Conservation (phyloP, 1,140 invertebrate species). For the Geopemphigus sp. region DNA sequence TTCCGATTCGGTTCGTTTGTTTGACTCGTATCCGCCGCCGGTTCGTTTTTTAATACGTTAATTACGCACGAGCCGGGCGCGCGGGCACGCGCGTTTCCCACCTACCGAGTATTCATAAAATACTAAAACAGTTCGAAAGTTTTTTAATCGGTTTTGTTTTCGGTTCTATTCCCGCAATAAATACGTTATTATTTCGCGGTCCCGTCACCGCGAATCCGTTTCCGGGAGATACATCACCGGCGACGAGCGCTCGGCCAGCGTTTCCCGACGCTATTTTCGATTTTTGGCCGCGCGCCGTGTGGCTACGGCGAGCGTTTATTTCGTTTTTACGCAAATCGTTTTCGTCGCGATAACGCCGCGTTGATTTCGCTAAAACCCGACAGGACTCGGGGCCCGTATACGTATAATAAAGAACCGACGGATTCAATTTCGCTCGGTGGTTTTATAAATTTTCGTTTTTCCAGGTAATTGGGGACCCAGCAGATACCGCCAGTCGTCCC, state of each 20-base stretch:
- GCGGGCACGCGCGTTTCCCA: not conserved
- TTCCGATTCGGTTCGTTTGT: conserved; percentile 17
- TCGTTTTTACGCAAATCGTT: not conserved
- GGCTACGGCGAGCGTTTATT: no score
- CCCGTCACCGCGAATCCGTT: conserved; percentile 1
- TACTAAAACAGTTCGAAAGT: conserved; percentile 25
- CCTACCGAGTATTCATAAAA: conserved; percentile 20
- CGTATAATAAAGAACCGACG: not conserved
- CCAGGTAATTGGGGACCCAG: conserved; percentile 39
- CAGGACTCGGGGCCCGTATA: not conserved
- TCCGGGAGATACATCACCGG: not conserved
- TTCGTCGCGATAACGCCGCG: not conserved
- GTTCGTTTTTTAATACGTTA: not conserved
- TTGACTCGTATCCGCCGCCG: conserved; percentile 15
- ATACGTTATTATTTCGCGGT: not conserved
- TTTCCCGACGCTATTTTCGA: no score
- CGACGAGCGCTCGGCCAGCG: no score
- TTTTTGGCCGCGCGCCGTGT: no score
- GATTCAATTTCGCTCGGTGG: not conserved
- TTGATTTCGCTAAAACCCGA: not conserved
- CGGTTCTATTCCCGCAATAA: conserved; percentile 6
- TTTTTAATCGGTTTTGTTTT: conserved; percentile 28
- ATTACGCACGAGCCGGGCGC: no score
- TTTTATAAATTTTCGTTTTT: conserved; percentile 20
- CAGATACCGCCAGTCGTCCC: conserved; percentile 18